Percentiles rank a stretch among this genome's conserved stretches.
These are phyloP conservation scores for Caenorhabditis wallacei DNA, from an alignment of 2,888 invertebrate genomes.

Conservation along the genomic window DNA sequence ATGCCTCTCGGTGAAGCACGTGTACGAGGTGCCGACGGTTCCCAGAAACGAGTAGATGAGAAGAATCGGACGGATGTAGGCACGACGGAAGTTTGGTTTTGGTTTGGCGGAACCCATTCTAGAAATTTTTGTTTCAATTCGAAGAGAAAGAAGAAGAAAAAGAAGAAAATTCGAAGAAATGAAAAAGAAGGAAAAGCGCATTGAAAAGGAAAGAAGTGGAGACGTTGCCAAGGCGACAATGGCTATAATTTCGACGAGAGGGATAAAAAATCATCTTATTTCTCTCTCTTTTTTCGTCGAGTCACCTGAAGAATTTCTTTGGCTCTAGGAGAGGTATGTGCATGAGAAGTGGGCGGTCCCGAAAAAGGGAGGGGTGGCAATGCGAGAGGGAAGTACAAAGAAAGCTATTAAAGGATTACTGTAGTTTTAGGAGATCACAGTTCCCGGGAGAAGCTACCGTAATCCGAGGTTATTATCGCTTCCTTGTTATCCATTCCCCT, in stretches of 20 bases:
- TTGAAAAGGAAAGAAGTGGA: background rate
- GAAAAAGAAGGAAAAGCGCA: background rate
- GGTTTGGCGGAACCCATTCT: slow-evolving; percentile 13
- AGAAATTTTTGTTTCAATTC: no score
- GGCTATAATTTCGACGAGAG: slow-evolving; percentile 13
- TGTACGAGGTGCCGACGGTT: background rate
- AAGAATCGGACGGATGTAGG: slow-evolving; percentile 15
- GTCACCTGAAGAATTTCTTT: no score
- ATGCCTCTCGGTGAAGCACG: slow-evolving; percentile 3
- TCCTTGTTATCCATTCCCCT: background rate
- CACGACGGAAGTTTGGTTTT: slow-evolving; percentile 4
- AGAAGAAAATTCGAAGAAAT: background rate
- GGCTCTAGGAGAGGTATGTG: no score
- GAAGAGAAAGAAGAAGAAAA: background rate
- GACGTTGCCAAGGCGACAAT: slow-evolving; percentile 15
- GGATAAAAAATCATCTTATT: slow-evolving; percentile 11
- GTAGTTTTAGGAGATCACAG: no score
- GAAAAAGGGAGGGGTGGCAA: background rate
- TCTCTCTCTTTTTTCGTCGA: background rate
- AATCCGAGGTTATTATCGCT: no score
- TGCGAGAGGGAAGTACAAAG: background rate
- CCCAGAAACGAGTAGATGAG: background rate
- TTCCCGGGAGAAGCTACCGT: no score
- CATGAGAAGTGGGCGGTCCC: background rate
- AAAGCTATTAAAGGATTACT: background rate